A percentile compares a stretch with the other conserved stretches of the same genome.
phyloP scores from a whole-genome alignment of 2,888 invertebrate genomes.

The Altica lythri region DNA sequence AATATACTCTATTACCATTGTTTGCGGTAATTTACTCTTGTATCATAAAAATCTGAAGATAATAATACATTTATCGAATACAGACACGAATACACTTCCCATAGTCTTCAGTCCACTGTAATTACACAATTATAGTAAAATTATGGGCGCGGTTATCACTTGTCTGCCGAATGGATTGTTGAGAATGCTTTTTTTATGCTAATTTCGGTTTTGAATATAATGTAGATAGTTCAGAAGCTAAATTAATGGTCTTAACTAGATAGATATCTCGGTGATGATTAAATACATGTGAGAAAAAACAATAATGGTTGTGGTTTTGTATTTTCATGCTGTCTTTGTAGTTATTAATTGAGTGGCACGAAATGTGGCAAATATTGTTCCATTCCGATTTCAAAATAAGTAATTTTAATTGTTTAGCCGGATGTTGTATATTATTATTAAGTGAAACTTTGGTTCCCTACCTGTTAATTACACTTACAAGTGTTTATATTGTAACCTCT shows the following conservation, averaged over 20 bases:
- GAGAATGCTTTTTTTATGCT: neutral
- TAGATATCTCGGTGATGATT: neutral
- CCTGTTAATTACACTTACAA: too few relatives aligned
- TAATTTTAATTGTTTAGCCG: too few relatives aligned
- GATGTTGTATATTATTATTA: too few relatives aligned
- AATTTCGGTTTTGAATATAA: neutral
- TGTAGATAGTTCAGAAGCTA: neutral
- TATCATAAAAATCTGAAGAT: neutral
- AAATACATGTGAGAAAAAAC: neutral
- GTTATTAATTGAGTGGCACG: too few relatives aligned
- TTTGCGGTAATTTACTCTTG: too few relatives aligned
- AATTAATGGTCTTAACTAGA: neutral
- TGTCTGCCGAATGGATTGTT: constrained; percentile 1
- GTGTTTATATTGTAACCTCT: too few relatives aligned
- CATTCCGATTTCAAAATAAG: too few relatives aligned
- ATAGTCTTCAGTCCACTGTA: constrained; percentile 2
- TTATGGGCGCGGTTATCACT: constrained; percentile 14
- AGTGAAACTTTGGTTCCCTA: too few relatives aligned
- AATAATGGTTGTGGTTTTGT: neutral
- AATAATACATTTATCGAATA: neutral
- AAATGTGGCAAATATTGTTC: too few relatives aligned
- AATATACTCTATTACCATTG: too few relatives aligned
- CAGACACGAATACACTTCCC: constrained; percentile 6
- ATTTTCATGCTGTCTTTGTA: neutral
- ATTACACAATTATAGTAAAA: constrained; percentile 15